Conservation (phyloP, 2,797 vertebrate species). For the Phylloscopus collybita region DNA sequence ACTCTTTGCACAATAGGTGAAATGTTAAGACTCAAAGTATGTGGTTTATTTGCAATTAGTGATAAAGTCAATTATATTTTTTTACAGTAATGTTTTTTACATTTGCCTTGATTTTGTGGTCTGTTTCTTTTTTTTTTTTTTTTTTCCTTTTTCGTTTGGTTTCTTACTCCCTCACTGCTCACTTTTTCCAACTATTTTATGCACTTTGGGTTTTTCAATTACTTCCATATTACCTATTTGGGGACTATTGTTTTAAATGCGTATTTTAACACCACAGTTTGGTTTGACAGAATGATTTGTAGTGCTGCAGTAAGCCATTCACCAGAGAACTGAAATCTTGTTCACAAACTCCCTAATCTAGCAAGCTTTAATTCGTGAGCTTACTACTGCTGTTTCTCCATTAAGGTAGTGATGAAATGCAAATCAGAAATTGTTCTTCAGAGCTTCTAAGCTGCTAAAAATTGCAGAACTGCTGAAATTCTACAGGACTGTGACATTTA, state of each 20-base stretch:
- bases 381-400: constrained; percentile 29
- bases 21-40: neutral
- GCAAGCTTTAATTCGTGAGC: constrained; percentile 39
- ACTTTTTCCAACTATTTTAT: constrained; percentile 31
- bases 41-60: neutral
- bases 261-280: constrained; percentile 64
- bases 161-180: neutral
- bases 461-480: constrained; percentile 22
- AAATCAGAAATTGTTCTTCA: constrained; percentile 31
- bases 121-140: neutral
- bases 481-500: neutral
- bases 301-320: constrained; percentile 50
- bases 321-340: constrained; percentile 63
- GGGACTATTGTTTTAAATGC: constrained; percentile 55
- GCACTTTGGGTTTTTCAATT: constrained; percentile 57
- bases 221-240: constrained; percentile 49
- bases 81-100: neutral
- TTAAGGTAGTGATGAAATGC: constrained; percentile 54
- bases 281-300: constrained; percentile 73
- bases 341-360: constrained; percentile 48
- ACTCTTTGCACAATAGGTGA: neutral
- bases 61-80: neutral
- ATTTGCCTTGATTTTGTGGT: neutral
- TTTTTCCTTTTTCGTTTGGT: neutral
- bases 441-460: constrained; percentile 36